Percentiles rank a stretch among this genome's conserved stretches.
Conservation (phyloP, 2,113 vertebrate species). For the Fulica atra region DNA sequence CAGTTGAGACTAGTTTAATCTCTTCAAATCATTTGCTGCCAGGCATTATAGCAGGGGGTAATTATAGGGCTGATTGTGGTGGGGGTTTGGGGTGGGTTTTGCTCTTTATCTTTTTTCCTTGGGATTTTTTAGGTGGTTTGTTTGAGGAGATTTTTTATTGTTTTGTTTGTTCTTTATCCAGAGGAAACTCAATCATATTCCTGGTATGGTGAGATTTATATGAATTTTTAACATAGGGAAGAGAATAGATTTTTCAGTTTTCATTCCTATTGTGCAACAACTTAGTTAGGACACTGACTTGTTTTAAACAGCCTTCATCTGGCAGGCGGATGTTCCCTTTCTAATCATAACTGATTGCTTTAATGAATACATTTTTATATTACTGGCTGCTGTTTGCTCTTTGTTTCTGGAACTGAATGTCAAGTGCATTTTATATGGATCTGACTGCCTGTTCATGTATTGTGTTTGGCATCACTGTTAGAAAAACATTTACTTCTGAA, state of each 20-base stretch:
- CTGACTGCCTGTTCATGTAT: background rate
- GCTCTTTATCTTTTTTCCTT: background rate
- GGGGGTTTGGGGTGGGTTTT: too few species aligned
- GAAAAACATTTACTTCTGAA: background rate
- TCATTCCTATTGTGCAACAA: background rate
- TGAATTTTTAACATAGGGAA: background rate
- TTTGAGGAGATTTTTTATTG: fast-evolving
- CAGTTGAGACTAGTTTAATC: background rate
- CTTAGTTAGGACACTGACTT: background rate
- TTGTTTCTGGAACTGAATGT: background rate
- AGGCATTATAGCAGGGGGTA: background rate
- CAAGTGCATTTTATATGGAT: background rate
- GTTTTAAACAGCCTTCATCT: background rate
- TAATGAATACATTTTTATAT: background rate
- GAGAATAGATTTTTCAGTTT: background rate
- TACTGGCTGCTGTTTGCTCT: background rate
- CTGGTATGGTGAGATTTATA: background rate
- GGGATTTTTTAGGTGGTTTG: background rate
- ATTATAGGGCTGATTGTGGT: background rate
- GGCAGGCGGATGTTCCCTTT: background rate
- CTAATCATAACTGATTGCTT: background rate
- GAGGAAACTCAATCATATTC: background rate
- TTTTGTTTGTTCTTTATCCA: background rate
- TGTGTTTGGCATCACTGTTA: background rate
- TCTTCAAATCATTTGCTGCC: background rate